These are phyloP conservation scores for Telenomus remus DNA, from an alignment of 1,140 invertebrate genomes.

Conservation along the genomic window DNA sequence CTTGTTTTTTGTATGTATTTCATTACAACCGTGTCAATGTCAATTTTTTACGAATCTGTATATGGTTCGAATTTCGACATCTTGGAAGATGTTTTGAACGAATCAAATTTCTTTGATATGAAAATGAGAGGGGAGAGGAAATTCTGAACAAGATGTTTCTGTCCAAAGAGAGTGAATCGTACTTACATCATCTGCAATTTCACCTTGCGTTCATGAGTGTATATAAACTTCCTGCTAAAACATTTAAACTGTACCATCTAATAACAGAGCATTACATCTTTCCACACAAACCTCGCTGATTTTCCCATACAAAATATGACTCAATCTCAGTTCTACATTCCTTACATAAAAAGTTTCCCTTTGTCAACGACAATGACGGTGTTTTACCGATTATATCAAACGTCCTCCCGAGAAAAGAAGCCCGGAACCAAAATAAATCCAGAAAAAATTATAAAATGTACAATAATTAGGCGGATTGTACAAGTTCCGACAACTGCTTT, in stretches of 20 bases:
- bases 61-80: too few relatives aligned
- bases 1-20: too few relatives aligned
- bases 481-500: not conserved
- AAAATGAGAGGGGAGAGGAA: not conserved
- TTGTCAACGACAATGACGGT: too few relatives aligned
- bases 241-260: constrained; percentile 37
- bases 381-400: too few relatives aligned
- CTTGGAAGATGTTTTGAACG: too few relatives aligned
- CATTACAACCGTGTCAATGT: too few relatives aligned
- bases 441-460: too few relatives aligned
- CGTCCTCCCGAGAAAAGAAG: too few relatives aligned
- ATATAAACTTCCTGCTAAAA: constrained; percentile 27
- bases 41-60: too few relatives aligned
- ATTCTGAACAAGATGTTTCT: not conserved
- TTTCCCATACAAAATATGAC: constrained; percentile 25
- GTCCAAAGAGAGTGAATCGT: constrained; percentile 28
- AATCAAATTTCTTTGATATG: not conserved
- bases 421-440: too few relatives aligned
- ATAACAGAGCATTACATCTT: constrained; percentile 30
- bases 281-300: constrained; percentile 27
- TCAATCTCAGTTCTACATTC: too few relatives aligned
- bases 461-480: not conserved
- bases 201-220: constrained; percentile 28
- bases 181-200: constrained; percentile 48
- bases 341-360: too few relatives aligned